Conservation (phyloP, 2,888 invertebrate genomes). For the Balanococcus diminutus region DNA sequence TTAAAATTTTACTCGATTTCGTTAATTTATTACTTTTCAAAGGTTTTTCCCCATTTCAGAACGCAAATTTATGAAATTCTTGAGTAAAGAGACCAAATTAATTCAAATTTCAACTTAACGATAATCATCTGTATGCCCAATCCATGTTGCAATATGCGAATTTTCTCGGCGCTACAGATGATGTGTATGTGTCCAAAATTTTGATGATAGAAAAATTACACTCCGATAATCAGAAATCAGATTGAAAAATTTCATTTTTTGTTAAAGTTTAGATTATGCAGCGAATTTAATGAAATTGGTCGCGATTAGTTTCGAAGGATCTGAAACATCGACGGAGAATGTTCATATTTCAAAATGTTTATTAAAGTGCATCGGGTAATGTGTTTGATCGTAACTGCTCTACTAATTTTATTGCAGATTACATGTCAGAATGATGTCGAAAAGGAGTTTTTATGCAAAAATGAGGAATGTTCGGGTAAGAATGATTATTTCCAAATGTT, state of each 20-base stretch:
- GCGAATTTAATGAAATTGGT: background rate
- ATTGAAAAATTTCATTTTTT: background rate
- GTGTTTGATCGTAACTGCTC: constrained; percentile 3
- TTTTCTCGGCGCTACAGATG: background rate
- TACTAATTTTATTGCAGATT: constrained; percentile 15
- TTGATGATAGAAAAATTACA: background rate
- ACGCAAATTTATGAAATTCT: too few relatives aligned
- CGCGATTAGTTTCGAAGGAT: background rate
- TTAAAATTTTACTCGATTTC: too few relatives aligned
- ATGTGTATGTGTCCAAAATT: constrained; percentile 10
- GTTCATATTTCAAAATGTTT: background rate
- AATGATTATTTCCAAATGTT: background rate
- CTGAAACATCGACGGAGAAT: background rate
- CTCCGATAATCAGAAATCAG: background rate
- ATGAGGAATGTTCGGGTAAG: constrained; percentile 1
- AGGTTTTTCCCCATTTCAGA: too few relatives aligned
- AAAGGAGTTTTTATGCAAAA: background rate
- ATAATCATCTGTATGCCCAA: background rate
- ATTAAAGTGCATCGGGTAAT: background rate
- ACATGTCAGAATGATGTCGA: background rate
- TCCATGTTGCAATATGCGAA: background rate
- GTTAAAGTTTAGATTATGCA: background rate
- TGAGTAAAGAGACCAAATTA: too few relatives aligned
- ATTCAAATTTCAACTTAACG: too few relatives aligned
- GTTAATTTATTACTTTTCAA: too few relatives aligned